Conservation (phyloP, 1,140 invertebrate genomes). For the Ectropis grisescens region DNA sequence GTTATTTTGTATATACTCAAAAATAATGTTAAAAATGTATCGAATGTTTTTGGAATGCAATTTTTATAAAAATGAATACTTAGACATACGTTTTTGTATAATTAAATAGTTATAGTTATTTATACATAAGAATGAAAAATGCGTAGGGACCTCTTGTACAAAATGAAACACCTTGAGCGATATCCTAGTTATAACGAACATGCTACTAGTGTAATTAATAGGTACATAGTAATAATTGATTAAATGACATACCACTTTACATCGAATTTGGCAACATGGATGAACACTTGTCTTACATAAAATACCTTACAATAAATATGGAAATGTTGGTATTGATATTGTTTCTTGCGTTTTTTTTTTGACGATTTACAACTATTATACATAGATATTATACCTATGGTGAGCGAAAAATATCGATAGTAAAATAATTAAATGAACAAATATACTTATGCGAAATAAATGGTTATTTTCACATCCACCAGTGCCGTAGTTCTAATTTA, state of each 20-base stretch:
- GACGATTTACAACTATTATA: too few species aligned
- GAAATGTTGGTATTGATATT: too few species aligned
- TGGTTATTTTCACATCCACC: too few species aligned
- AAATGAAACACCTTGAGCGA: slow-evolving; percentile 55
- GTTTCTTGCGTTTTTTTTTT: too few species aligned
- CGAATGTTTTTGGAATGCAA: slow-evolving; percentile 51
- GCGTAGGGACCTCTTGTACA: slow-evolving; percentile 39
- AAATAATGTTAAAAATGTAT: slow-evolving; percentile 33
- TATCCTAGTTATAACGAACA: slow-evolving; percentile 58
- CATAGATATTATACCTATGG: too few species aligned
- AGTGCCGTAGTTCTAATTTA: too few species aligned
- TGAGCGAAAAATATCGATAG: too few species aligned
- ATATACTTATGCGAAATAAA: too few species aligned
- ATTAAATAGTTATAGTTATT: too few species aligned
- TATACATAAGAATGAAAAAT: too few species aligned
- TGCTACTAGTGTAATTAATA: slow-evolving; percentile 48
- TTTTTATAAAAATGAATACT: slow-evolving; percentile 34
- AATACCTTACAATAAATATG: slow-evolving; percentile 5
- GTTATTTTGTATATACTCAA: slow-evolving; percentile 46
- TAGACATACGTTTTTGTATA: too few species aligned
- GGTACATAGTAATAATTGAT: slow-evolving; percentile 47
- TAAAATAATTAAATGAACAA: too few species aligned
- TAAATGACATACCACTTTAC: slow-evolving; percentile 45
- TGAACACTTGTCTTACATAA: slow-evolving; percentile 49
- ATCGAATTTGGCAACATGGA: slow-evolving; percentile 62